Evolutionary conservation across 1,140 invertebrate genomes (phyloP), one percentile per base, ranked within the genome.

Genomic region (Drosophila jambulina): DNA sequence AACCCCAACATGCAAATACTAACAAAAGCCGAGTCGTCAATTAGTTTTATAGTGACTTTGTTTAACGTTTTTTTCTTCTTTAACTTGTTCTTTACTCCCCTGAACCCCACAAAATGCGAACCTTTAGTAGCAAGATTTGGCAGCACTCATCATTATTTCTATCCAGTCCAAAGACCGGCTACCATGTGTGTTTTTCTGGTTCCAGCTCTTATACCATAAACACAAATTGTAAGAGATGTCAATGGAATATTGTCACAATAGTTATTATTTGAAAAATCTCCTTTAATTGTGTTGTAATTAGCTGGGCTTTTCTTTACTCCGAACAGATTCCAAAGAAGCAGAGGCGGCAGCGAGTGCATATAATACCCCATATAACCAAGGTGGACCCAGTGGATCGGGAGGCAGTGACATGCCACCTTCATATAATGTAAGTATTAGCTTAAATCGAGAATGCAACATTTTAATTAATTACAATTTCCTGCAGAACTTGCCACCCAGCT

Each of bases 271-370:
- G 10, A 2, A 19, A 10, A 38, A 38, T 21, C 1, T 13, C 4
- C 27, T 17, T 36, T 6, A 45, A 12, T 10, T 38, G 12, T 3
- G 25, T 43, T 34, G 1, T 38, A 51, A 19, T 27, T 23, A 57
- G 10, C 27, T 17, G 3, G 0, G 9, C n/a, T 17, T 61, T 27
- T 36, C 21, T 56, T 7, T 70, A 23, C n/a, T 74, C 46, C 17
- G 43, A 80, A 74, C 93, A 96, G 96, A 97, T 95, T 96, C 96
- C 46, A 98, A 98, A 94, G 97, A 97, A 80, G 95, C 95, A 23
- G 97, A 98, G 94, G 97, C 97, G 80, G 96, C 97, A 48, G 96
- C 96, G 92, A 97, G 95, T 93, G 97, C 96, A 60, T 98, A 97
- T 87, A 97, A 98, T 94, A 92, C 91, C 65, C 78, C 87, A 5